Evolutionary conservation across 1,140 invertebrate species (phyloP).

Genomic region (Eupristina koningsbergeri): DNA sequence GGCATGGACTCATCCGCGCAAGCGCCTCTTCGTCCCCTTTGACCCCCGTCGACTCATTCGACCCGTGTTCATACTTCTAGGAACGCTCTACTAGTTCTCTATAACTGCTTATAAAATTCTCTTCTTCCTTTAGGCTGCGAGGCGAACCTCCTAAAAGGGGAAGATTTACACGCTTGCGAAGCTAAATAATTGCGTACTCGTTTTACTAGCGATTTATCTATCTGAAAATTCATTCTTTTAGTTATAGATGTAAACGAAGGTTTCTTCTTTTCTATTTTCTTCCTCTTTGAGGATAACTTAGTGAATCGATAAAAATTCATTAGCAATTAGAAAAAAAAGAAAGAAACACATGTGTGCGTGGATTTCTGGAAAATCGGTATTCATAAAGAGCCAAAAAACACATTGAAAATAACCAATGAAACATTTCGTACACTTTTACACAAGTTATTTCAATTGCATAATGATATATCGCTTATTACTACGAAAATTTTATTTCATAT

Average conservation of each 20-base stretch:
- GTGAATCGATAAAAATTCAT: constrained; percentile 25
- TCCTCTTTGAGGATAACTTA: neutral
- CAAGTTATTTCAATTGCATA: neutral
- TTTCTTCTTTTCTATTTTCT: neutral
- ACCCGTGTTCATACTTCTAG: neutral
- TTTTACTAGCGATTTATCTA: neutral
- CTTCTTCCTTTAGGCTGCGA: no score
- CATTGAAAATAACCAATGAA: neutral
- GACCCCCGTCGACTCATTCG: neutral
- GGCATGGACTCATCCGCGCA: constrained; percentile 57
- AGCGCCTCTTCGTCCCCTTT: constrained; percentile 50
- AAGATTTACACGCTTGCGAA: neutral
- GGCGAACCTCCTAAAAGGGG: neutral
- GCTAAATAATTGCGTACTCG: neutral
- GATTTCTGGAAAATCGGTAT: neutral
- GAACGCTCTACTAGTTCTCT: neutral
- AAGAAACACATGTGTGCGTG: neutral
- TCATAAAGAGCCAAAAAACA: neutral
- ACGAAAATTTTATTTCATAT: neutral
- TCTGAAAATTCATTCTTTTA: neutral
- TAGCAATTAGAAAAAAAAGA: neutral
- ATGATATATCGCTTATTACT: neutral
- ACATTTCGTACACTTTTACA: neutral
- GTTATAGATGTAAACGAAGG: neutral
- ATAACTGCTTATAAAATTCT: no score